Conservation (phyloP, 2,888 invertebrate genomes). For the Caenorhabditis becei region DNA sequence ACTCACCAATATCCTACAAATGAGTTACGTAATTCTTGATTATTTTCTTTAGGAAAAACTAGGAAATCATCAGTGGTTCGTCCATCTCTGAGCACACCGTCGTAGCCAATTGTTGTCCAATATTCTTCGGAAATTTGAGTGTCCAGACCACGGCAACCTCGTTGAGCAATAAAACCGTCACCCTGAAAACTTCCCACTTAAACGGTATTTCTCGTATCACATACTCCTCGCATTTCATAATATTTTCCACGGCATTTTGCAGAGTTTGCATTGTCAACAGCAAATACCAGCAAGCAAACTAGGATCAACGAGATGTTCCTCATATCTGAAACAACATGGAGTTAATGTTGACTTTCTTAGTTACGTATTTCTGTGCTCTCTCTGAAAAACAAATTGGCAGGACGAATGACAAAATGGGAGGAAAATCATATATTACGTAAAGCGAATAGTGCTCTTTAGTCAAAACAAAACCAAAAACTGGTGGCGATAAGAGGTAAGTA, state of each 20-base stretch:
- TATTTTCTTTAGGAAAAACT: conserved; percentile 56
- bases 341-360: not conserved
- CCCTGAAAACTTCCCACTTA: conserved; percentile 17
- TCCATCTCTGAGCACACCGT: conserved; percentile 66
- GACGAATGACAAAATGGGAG: too few relatives aligned
- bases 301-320: not conserved
- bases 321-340: not conserved
- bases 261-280: too few relatives aligned
- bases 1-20: conserved; percentile 71
- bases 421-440: too few relatives aligned
- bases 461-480: too few relatives aligned
- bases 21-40: conserved; percentile 47
- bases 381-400: too few relatives aligned
- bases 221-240: conserved; percentile 46
- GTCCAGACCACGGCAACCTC: conserved; percentile 49
- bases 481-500: too few relatives aligned
- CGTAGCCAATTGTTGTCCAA: conserved; percentile 73
- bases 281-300: not conserved
- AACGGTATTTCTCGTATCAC: not conserved
- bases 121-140: conserved; percentile 71
- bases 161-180: conserved; percentile 41
- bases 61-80: conserved; percentile 69
- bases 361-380: too few relatives aligned
- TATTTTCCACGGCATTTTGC: conserved; percentile 45
- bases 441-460: too few relatives aligned